These are phyloP conservation scores for Gymnothorax reevesii DNA, from an alignment of 2,797 vertebrate species.

Conservation along the genomic window DNA sequence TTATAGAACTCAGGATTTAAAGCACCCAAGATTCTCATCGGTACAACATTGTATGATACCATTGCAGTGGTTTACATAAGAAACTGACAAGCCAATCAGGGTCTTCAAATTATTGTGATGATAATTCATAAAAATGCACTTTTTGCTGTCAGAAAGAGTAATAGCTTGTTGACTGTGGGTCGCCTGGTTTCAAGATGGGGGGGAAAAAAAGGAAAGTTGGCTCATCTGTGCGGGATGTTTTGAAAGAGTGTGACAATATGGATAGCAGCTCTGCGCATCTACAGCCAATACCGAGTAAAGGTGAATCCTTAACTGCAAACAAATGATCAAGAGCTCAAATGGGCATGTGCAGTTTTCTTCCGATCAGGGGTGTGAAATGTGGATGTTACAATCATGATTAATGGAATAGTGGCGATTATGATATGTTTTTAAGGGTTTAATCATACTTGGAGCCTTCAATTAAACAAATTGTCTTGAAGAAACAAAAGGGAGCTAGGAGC, in stretches of 20 bases:
- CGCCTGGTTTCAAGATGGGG: not conserved
- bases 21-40: slow-evolving; percentile 51
- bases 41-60: slow-evolving; percentile 45
- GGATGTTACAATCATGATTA: slow-evolving; percentile 6
- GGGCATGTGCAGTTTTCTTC: slow-evolving; percentile 1
- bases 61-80: slow-evolving; percentile 52
- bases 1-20: slow-evolving; percentile 44
- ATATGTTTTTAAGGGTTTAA: slow-evolving; percentile 18
- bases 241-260: not conserved
- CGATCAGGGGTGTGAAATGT: not conserved
- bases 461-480: slow-evolving; percentile 29
- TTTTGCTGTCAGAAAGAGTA: not conserved
- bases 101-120: slow-evolving; percentile 51
- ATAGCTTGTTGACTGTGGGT: not conserved
- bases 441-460: slow-evolving; percentile 29
- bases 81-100: slow-evolving; percentile 24
- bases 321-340: slow-evolving; percentile 20
- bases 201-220: not conserved
- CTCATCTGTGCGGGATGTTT: not conserved
- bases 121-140: slow-evolving; percentile 36
- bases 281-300: slow-evolving; percentile 21
- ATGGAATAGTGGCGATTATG: slow-evolving; percentile 20
- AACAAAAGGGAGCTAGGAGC: slow-evolving; percentile 19
- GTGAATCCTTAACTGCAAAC: slow-evolving; percentile 19
- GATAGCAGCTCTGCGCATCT: not conserved